Evolutionary conservation across 53 echinoderm and acorn worm genomes (phyloP), one percentile per base, ranked within the genome.

Genomic region (Holothuria scabra): DNA sequence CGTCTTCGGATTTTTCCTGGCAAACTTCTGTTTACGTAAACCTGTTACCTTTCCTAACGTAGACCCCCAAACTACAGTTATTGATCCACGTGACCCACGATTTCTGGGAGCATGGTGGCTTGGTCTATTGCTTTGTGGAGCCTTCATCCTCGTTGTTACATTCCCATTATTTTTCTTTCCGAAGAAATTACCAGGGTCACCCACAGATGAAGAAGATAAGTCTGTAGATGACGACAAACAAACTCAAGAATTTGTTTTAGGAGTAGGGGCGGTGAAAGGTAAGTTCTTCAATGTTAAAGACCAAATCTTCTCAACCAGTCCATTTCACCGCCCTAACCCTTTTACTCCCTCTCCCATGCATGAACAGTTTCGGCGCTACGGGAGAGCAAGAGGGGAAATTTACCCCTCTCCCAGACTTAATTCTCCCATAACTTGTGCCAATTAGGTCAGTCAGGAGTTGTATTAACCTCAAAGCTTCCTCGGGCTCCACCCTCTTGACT

Each of bases 81-180:
- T 81, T 12, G 82, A 81, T 64, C 82, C 82, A 11, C 63, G 63
- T 23, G 82, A 81, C 25, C 82, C 82, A 31, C 60, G 82, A 23
- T 81, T 59, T 41, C 62, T 94, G 8, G 95, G 95, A 0, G 95
- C 95, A 32, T 94, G 95, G 95, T 94, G 95, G 95, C 76, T 94
- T 7, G 95, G 95, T 3, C 87, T 89, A 46, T 5, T 94, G 34
- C 60, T 94, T 14, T 88, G 78, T 48, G 90, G 89, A n/a, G 58
- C 78, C 44, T 28, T 85, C 79, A 85, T 90, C 35, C 10, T 87
- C 6, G 19, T 91, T 55, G 38, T 87, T 48, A 65, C 83, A 23
- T 29, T 91, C 20, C 91, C 90, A 0, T 84, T 87, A 66, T 91
- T 94, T 81, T 91, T 94, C 84, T 94, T 94, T 74, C 95, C 95